Base-by-base conservation (phyloP, 2,888 invertebrate genomes). In the Nomada hirtipes region DNA sequence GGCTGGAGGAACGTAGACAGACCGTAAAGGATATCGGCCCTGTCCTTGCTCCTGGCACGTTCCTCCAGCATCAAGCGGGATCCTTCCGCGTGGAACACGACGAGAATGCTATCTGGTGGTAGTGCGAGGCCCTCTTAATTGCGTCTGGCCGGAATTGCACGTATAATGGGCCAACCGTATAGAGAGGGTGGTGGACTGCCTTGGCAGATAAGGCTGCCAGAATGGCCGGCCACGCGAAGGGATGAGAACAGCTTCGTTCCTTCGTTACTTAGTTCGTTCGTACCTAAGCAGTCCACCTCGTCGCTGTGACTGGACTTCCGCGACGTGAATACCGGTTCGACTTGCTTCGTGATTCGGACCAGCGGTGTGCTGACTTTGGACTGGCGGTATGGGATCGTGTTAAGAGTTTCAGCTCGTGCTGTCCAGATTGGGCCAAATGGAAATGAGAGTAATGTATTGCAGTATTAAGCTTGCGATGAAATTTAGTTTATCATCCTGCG, bases 131-230 rank as follows among this genome's bases (percentile, higher is more conserved):
- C 64, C 84, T 75, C 79, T 87, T 87, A 87, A 87, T 87, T 87
- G 86, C 86, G 84, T 87, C 87, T 87, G 87, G 80, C 71, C 84
- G 77, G 76, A 68, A 74, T 79, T 79, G 84, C 84, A 77, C 86
- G 79, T 87, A 86, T 87, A 87, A 87, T 77, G 78, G 86, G 76
- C 67, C 68, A 76, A 81, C 74, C 50, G 72, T 60, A 55, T 67
- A 13, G 65, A 50, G 69, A 50, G 61, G 29, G 47, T 29, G 64
- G 75, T 74, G 75, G 72, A 61, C 74, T 77, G 83, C 82, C 83
- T 74, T 73, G 79, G 79, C 75, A 79, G 87, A 87, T 87, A 87
- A 87, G 87, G 78, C 78, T 87, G 75, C 74, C 72, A 82, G 79
- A 84, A 84, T 82, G 67, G 64, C 64, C 72, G 47, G 57, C 57